Base-by-base conservation (phyloP, 2,797 vertebrate species). In the Rhadinocentrus ornatus region DNA sequence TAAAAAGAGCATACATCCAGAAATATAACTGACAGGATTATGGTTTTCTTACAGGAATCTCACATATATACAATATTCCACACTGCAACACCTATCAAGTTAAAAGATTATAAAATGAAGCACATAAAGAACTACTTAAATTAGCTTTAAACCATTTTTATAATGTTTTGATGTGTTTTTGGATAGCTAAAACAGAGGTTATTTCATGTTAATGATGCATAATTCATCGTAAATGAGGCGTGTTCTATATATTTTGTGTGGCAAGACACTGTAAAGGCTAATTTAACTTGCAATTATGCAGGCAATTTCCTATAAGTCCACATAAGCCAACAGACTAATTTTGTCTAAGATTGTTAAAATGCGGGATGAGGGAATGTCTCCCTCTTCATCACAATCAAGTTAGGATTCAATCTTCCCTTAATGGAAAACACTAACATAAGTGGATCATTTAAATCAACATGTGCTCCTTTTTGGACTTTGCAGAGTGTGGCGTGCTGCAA, bases 211-310 rank as follows among this genome's bases (percentile, higher is more conserved):
- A 89, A 86, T 86, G 78, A 78, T 63, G 66, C 66, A 75, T 82
- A 74, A 82, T 81, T 81, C 69, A 34, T 34, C 35, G 34, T 69
- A 81, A 90, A 92, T 87, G 79, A 88, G 79, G 77, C 71, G 18
- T 80, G 69, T 64, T 75, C 73, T 78, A 63, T 86, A 69, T 83
- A 79, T 82, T 84, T 78, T 74, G 22, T 75, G 35, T 58, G 79
- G 73, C 76, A 82, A 75, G 52, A 78, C 72, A 77, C 29, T 65
- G 75, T 69, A 83, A 81, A 86, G 69, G 73, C 73, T 71, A 81
- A 88, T 91, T 91, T 89, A 88, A 80, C 75, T 55, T 61, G 70
- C 72, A 88, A 83, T 91, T 88, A 88, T 69, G 78, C 76, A 86
- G 72, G 32, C 78, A 80, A 86, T 91, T 89, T 90, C 68, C 78